Conservation (phyloP, 2,113 vertebrate species). For the Reinhardtius hippoglossoides region DNA sequence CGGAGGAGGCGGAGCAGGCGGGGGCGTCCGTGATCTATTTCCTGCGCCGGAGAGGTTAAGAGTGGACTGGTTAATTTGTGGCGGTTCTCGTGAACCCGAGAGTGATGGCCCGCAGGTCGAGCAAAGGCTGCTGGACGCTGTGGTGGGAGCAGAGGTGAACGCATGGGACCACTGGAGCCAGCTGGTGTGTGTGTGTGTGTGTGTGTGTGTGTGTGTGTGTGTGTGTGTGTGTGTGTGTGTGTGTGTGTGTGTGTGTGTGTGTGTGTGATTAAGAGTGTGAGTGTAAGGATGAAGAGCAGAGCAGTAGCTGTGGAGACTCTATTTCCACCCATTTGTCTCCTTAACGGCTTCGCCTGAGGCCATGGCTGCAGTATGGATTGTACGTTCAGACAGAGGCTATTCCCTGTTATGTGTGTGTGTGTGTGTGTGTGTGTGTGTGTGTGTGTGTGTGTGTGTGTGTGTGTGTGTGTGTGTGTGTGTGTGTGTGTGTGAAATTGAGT, state of each 20-base stretch:
- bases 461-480: constrained; percentile 14
- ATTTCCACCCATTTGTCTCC: constrained; percentile 64
- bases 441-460: not conserved
- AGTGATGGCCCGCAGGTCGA: constrained; percentile 30
- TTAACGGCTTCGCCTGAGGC: constrained; percentile 68
- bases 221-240: constrained; percentile 28
- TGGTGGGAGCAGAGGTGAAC: not conserved
- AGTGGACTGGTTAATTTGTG: constrained; percentile 57
- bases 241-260: constrained; percentile 26
- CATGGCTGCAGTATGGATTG: constrained; percentile 65
- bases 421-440: constrained; percentile 17
- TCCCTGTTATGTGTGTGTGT: constrained; percentile 6
- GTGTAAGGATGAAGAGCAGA: constrained; percentile 36
- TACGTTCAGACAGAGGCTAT: constrained; percentile 38
- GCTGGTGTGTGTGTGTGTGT: constrained; percentile 20
- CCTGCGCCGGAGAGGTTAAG: constrained; percentile 48
- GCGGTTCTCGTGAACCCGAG: constrained; percentile 43
- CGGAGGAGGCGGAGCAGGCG: constrained; percentile 2
- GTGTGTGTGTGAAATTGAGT: not conserved
- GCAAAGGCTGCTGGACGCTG: constrained; percentile 1
- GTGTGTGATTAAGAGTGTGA: constrained; percentile 38
- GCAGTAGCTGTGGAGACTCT: constrained; percentile 37
- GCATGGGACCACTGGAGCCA: constrained; percentile 7
- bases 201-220: constrained; percentile 29
- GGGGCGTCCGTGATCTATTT: constrained; percentile 35